Conservation (phyloP, 2,888 invertebrate genomes). For the Drosophila buzzatii region DNA sequence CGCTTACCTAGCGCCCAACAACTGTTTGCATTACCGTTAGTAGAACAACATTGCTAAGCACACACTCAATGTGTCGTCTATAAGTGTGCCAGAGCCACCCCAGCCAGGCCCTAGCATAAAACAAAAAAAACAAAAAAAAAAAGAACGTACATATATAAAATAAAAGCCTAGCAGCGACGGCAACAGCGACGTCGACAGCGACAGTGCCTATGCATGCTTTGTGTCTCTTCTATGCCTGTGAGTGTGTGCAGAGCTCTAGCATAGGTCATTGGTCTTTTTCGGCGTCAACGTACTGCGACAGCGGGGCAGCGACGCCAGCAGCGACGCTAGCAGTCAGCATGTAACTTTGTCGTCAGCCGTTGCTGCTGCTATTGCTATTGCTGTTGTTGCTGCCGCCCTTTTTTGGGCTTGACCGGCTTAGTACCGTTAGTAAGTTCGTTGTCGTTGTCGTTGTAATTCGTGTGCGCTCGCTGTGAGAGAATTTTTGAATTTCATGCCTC, state of each 20-base stretch:
- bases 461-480: slow-evolving; percentile 58
- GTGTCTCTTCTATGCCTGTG: slow-evolving; percentile 15
- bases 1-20: slow-evolving; percentile 36
- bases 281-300: slow-evolving; percentile 84
- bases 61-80: slow-evolving; percentile 72
- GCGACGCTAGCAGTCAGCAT: slow-evolving; percentile 61
- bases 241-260: slow-evolving; percentile 69
- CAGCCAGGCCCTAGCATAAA: slow-evolving; percentile 48
- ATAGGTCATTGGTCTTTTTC: slow-evolving; percentile 85
- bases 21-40: slow-evolving; percentile 81
- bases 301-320: slow-evolving; percentile 56
- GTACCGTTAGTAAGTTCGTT: slow-evolving; percentile 81
- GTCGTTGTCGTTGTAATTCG: slow-evolving; percentile 56
- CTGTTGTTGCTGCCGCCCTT: slow-evolving; percentile 60
- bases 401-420: slow-evolving; percentile 77
- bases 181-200: slow-evolving; percentile 46
- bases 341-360: slow-evolving; percentile 79
- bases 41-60: slow-evolving; percentile 78
- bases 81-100: slow-evolving; percentile 74
- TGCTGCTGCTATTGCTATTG: slow-evolving; percentile 25
- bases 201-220: slow-evolving; percentile 51
- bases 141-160: slow-evolving; percentile 25
- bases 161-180: slow-evolving; percentile 60
- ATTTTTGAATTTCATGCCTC: slow-evolving; percentile 61
- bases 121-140: slow-evolving; percentile 8